Evolutionary conservation across 2,888 invertebrate species (phyloP), one percentile per base, ranked within the genome.

Genomic region (Sarcophaga caerulescens): DNA sequence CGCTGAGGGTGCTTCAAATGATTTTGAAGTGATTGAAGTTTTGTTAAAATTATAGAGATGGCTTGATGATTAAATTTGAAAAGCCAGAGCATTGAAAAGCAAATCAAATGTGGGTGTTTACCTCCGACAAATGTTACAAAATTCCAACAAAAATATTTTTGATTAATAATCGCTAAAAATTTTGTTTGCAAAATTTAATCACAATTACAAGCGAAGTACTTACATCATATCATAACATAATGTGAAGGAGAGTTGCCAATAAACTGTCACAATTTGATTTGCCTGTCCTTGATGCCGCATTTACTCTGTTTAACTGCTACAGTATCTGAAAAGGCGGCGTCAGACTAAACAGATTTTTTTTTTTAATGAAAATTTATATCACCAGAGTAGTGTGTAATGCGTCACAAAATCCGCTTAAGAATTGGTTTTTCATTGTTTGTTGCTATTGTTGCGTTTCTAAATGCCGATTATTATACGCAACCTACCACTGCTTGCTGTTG

Each of bases 81-180:
- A 59, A 19, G 66, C 3, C 70, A 70, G 59, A 47, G 8, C 2
- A 21, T 11, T 1, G 21, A 21, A 35, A 1, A 21, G 25, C 45
- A 75, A 75, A 80, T 80, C 25, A 69, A 71, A 66, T 65, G 62
- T 59, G 73, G 80, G 76, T 47, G 82, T 83, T 21, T n/a, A 68
- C 76, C 52, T 5, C 17, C 4, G 52, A 75, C 82, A 82, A 82
- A 85, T 82, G 76, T 80, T 82, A 66, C 25, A 76, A 79, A 79
- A 76, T 35, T 35, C 2, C 0, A 35, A 35, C 35, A 35, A 35
- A 35, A 35, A 35, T 35, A 8, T 25, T 47, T 44, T 44, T 14
- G 44, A 45, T 2, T 35, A 35, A 35, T 35, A 35, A 35, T 35
- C 35, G 8, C 10, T 10, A 35, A 8, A 8, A 35, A 8, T 8